Evolutionary conservation across 2,888 invertebrate genomes (phyloP), one percentile per base, ranked within the genome.

Genomic region (Mechanitis mazaeus): DNA sequence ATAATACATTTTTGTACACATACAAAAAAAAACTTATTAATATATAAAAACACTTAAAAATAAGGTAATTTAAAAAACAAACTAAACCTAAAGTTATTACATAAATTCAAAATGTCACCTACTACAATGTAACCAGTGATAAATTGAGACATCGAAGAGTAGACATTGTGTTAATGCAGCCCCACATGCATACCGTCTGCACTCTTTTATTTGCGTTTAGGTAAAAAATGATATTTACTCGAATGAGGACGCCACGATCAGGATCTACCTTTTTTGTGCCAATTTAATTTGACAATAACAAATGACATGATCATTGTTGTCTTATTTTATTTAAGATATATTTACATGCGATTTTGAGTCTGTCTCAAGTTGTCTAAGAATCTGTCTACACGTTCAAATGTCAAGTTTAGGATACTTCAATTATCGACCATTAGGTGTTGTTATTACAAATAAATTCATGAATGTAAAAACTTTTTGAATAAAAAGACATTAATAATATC

Each of bases 151-250:
- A 72, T 71, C 64, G 66, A 69, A 20, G 50, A 31, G 9, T 71
- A 62, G 68, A 60, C 61, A 31, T 47, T 20, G 35, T 55, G 61
- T 64, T 59, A 65, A 59, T 62, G 64, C 59, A 63, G 66, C 20
- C 20, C 20, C 61, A 64, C 63, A 50, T 65, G 68, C 66, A 68
- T 66, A 67, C 70, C 67, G 59, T 60, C 62, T 65, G 61, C 55
- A 59, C 64, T 69, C 69, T 71, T 68, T 63, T 68, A 64, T 74
- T 74, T 72, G 65, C 71, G 66, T 60, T 64, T 71, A 72, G 70
- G 78, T 72, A 83, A 83, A 83, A 81, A 83, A 80, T 76, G 79
- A 81, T 82, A 78, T 83, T 80, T 71, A 72, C 71, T 63, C 68
- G 68, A 71, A 70, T 73, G 75, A 80, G 81, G 81, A 78, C 79